phyloP scores from a whole-genome alignment of 1,140 invertebrate species.

The Pseudomyrmex gracilis region DNA sequence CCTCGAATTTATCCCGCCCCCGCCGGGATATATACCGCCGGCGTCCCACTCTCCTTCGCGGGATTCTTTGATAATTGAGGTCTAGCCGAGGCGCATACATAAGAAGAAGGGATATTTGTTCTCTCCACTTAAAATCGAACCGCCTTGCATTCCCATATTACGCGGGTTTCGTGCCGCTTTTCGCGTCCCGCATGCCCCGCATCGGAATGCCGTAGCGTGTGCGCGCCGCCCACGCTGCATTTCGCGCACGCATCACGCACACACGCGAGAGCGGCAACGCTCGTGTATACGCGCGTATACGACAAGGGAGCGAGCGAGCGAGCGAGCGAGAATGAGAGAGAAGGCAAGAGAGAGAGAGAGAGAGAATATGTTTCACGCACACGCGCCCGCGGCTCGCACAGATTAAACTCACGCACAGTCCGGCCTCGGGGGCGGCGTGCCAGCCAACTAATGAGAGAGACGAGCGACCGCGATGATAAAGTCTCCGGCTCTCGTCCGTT shows the following conservation, averaged over 20 bases:
- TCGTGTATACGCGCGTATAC: constrained; percentile 5
- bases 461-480: constrained; percentile 78
- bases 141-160: constrained; percentile 77
- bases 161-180: constrained; percentile 70
- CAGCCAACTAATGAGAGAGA: constrained; percentile 84
- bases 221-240: constrained; percentile 76
- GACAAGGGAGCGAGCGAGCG: background rate
- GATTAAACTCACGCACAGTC: constrained; percentile 84
- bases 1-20: constrained; percentile 67
- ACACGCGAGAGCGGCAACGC: constrained; percentile 59
- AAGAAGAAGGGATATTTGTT: constrained; percentile 73
- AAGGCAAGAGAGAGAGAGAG: background rate
- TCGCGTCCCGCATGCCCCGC: constrained; percentile 42
- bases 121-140: constrained; percentile 76
- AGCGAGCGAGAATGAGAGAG: background rate
- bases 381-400: constrained; percentile 74
- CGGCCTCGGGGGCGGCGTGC: constrained; percentile 80
- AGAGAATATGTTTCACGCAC: constrained; percentile 75
- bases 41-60: constrained; percentile 41
- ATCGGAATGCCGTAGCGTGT: constrained; percentile 76
- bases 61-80: constrained; percentile 79
- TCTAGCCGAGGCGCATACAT: constrained; percentile 59
- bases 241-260: constrained; percentile 34
- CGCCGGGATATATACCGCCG: constrained; percentile 31
- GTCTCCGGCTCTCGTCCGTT: constrained; percentile 61